These are phyloP conservation scores for Lasiurus cinereus DNA, from an alignment of 2,113 vertebrate species.

Conservation along the genomic window DNA sequence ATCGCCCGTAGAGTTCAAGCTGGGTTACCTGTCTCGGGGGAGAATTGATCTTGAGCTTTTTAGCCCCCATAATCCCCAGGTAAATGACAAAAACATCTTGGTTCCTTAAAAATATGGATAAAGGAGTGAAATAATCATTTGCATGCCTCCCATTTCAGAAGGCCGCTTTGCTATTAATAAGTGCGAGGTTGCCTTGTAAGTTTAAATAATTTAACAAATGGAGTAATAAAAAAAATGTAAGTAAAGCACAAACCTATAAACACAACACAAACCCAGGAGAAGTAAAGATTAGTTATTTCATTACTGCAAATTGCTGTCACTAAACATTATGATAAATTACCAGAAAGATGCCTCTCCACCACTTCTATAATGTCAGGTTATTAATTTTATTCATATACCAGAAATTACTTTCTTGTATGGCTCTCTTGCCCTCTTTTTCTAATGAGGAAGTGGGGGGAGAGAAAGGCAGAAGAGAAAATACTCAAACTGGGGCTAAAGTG, in stretches of 20 bases:
- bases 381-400: constrained; percentile 74
- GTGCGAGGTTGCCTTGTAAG: constrained; percentile 73
- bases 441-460: constrained; percentile 36
- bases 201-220: constrained; percentile 82
- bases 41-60: not conserved
- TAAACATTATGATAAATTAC: constrained; percentile 75
- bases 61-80: too few relatives aligned
- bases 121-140: constrained; percentile 67
- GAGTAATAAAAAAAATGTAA: constrained; percentile 78
- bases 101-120: constrained; percentile 18
- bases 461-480: constrained; percentile 57
- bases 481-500: constrained; percentile 56
- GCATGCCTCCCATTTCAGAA: constrained; percentile 61
- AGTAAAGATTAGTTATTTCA: constrained; percentile 78
- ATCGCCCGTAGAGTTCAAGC: not conserved
- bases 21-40: not conserved
- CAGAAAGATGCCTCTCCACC: constrained; percentile 64
- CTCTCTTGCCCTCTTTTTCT: constrained; percentile 64
- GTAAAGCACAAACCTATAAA: constrained; percentile 69
- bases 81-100: constrained; percentile 9
- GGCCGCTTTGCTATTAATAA: constrained; percentile 70
- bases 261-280: constrained; percentile 58
- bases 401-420: constrained; percentile 46
- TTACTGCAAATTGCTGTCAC: constrained; percentile 73
- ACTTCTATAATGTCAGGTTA: constrained; percentile 73